Conservation (phyloP, 2,888 invertebrate genomes). For the Hetaerina titia region DNA sequence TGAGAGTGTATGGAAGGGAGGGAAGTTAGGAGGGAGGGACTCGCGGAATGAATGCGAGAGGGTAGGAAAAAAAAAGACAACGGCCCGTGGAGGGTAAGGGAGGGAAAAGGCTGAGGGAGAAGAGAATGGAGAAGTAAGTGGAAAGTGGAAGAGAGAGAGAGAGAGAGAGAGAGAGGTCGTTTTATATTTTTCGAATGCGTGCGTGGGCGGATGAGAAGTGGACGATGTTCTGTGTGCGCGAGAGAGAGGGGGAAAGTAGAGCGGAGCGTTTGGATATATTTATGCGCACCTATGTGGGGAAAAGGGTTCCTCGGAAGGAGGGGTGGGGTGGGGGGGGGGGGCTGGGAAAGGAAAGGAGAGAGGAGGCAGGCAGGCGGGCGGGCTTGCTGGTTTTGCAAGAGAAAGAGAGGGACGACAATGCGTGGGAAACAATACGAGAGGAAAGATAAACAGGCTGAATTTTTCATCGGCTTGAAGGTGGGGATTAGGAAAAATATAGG, state of each 20-base stretch:
- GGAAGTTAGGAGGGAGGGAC: not conserved
- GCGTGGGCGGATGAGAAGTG: not conserved
- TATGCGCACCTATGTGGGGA: not conserved
- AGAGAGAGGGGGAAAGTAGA: too few species aligned
- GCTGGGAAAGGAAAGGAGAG: not conserved
- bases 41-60: not conserved
- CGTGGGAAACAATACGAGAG: slow-evolving; percentile 24
- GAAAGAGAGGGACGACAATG: slow-evolving; percentile 5
- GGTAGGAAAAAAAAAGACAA: not conserved
- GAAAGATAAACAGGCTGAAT: slow-evolving; percentile 57
- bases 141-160: not conserved
- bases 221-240: not conserved
- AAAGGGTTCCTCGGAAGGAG: not conserved
- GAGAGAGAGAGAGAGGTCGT: not conserved
- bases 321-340: not conserved
- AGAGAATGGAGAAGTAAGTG: not conserved
- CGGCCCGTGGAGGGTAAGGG: not conserved
- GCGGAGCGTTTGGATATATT: not conserved
- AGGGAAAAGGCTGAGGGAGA: not conserved
- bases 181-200: not conserved
- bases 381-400: not conserved
- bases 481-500: slow-evolving; percentile 47
- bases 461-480: slow-evolving; percentile 23
- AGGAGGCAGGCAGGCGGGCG: not conserved
- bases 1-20: not conserved